Percentiles rank a stretch among this genome's conserved stretches.
Conservation (phyloP, 1,140 invertebrate genomes). For the Solenopsis invicta region DNA sequence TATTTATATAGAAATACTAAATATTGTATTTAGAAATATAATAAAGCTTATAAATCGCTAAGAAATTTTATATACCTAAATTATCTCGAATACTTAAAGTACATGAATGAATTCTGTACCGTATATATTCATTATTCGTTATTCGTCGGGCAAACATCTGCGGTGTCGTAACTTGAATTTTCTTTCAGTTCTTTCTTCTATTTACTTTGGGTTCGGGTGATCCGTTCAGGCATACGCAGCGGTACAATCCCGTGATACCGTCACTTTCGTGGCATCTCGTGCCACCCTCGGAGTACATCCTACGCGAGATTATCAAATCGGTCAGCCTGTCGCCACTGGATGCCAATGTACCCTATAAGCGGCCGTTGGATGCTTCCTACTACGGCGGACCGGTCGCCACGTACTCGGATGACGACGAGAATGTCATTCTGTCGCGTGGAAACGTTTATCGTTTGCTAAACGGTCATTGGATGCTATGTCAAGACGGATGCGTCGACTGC, state of each 20-base stretch:
- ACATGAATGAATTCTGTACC: not conserved
- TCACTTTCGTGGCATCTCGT: slow-evolving; percentile 36
- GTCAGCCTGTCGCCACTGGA: slow-evolving; percentile 67
- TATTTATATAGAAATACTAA: no score
- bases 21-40: no score
- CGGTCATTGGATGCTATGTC: slow-evolving; percentile 80
- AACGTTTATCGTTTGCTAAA: slow-evolving; percentile 73
- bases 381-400: slow-evolving; percentile 71
- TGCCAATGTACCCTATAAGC: slow-evolving; percentile 73
- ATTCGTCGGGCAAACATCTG: not conserved
- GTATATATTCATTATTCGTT: not conserved
- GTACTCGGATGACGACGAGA: slow-evolving; percentile 31
- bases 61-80: no score
- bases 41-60: no score
- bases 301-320: slow-evolving; percentile 79
- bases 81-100: no score
- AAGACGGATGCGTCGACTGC: slow-evolving; percentile 79
- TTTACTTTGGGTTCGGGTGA: not conserved
- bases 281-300: slow-evolving; percentile 63
- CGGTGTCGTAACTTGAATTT: not conserved
- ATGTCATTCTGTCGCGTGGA: slow-evolving; percentile 74
- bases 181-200: slow-evolving; percentile 48
- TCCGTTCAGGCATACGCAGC: not conserved
- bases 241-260: slow-evolving; percentile 35
- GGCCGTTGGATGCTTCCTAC: slow-evolving; percentile 78